Evolutionary conservation across 1,140 invertebrate genomes (phyloP).

Genomic region (Pararge aegeria): DNA sequence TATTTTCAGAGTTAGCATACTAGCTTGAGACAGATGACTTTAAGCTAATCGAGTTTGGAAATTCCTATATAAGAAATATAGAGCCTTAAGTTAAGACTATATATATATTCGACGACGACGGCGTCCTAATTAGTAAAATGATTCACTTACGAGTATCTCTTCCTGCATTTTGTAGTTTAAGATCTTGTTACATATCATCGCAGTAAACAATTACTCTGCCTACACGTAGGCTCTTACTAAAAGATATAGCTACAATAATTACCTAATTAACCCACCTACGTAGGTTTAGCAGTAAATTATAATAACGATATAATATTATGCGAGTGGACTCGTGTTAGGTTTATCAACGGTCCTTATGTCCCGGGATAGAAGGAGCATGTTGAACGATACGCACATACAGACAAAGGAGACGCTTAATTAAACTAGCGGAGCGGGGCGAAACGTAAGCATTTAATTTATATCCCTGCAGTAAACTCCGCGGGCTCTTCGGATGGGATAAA

Average conservation of each 20-base stretch:
- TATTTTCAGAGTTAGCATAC: too few species aligned
- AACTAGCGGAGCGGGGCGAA: conserved; percentile 73
- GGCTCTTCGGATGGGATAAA: conserved; percentile 44
- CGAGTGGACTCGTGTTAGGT: conserved; percentile 7
- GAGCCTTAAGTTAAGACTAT: too few species aligned
- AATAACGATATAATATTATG: not conserved
- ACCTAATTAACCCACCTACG: conserved; percentile 2
- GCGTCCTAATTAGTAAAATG: too few species aligned
- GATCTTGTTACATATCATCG: too few species aligned
- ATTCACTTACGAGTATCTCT: too few species aligned
- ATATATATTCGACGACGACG: too few species aligned
- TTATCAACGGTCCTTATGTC: conserved; percentile 24
- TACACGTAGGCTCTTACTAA: not conserved
- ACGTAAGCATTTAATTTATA: conserved; percentile 79
- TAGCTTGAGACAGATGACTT: too few species aligned
- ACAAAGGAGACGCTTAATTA: conserved; percentile 77
- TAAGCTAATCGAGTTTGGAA: too few species aligned
- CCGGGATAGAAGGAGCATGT: conserved; percentile 49
- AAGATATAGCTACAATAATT: not conserved
- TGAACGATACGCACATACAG: conserved; percentile 70
- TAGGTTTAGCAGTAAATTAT: conserved; percentile 1
- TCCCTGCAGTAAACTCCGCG: conserved; percentile 76
- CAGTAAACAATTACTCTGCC: not conserved
- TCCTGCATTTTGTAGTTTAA: too few species aligned
- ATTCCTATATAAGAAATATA: too few species aligned